Evolutionary conservation across 2,797 vertebrate genomes (phyloP), one percentile per base, ranked within the genome.

Genomic region (Acrossocheilus fasciatus): DNA sequence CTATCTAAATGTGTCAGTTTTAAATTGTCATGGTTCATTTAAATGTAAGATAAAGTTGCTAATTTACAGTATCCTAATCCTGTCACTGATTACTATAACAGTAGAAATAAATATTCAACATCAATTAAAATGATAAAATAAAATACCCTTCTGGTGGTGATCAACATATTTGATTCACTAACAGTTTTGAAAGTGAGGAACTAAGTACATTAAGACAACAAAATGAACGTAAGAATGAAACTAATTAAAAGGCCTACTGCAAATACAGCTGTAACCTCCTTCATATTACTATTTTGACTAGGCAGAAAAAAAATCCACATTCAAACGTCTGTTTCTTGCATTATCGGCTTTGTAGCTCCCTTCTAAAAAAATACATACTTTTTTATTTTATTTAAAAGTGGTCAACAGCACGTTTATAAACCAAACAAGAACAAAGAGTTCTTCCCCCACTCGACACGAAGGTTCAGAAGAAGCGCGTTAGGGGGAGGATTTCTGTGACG

Each of bases 401-500:
- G 14, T 72, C 52, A 43, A 64, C 18, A 64, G 18, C 45, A 47
- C 47, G 7, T 79, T 83, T 39, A 26, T 30, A 78, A 87, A 39
- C 69, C 84, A 52, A 81, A 73, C 54, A 86, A 73, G 84, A 86
- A 87, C 86, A 87, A 87, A 83, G 74, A 34, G 41, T 34, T 79
- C 52, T 78, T 57, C 74, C 82, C 77, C 82, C 74, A 47, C 76
- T 68, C 59, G n/a, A 39, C 84, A 41, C 8, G 59, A 39, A 69
- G 26, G 62, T 89, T 89, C 83, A 50, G 87, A 87, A 57, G 54
- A 81, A 89, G 80, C 88, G 85, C 85, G 83, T 86, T 87, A 30
- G 57, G 20, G 90, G 94, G 93, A 89, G 93, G 92, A 52, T 68
- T 88, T 87, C 2, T 84, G 8, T 90, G 88, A 82, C 83, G 77